phyloP scores from a whole-genome alignment of 2,888 invertebrate species.

The Rhyacophila evoluta region DNA sequence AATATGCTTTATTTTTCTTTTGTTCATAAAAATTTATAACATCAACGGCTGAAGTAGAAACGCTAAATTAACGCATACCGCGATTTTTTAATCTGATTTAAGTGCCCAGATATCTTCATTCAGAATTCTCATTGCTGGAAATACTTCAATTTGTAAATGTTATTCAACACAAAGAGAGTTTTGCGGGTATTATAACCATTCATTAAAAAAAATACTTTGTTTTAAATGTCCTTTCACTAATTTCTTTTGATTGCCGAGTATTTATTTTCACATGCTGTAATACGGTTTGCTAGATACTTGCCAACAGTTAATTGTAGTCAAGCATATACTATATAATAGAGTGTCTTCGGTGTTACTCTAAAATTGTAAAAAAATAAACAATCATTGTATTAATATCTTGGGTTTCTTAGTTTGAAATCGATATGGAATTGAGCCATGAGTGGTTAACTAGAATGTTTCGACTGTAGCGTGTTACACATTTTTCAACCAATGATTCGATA shows the following conservation, averaged over 20 bases:
- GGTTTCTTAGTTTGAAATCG: too few relatives aligned
- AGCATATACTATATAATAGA: too few relatives aligned
- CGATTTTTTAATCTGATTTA: not conserved
- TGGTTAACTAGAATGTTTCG: too few relatives aligned
- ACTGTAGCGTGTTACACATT: too few relatives aligned
- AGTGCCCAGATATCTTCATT: not conserved
- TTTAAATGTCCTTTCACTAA: conserved; percentile 9
- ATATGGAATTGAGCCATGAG: too few relatives aligned
- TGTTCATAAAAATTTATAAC: not conserved
- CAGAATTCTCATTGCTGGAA: not conserved
- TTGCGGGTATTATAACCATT: not conserved
- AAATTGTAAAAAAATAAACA: too few relatives aligned
- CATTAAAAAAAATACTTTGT: not conserved
- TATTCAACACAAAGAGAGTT: conserved; percentile 11
- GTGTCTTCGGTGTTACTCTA: too few relatives aligned
- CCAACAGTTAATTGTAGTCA: too few relatives aligned
- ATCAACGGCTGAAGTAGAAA: not conserved
- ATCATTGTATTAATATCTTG: too few relatives aligned
- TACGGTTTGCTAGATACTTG: too few relatives aligned
- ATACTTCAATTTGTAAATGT: not conserved
- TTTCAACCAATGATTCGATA: too few relatives aligned
- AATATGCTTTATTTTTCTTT: not conserved
- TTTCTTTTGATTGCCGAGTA: not conserved
- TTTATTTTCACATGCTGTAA: not conserved
- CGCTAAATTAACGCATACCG: not conserved